Conservation (phyloP, 37 sponge, comb jelly and placozoan species). For the Chondrilla cf. caribensis region DNA sequence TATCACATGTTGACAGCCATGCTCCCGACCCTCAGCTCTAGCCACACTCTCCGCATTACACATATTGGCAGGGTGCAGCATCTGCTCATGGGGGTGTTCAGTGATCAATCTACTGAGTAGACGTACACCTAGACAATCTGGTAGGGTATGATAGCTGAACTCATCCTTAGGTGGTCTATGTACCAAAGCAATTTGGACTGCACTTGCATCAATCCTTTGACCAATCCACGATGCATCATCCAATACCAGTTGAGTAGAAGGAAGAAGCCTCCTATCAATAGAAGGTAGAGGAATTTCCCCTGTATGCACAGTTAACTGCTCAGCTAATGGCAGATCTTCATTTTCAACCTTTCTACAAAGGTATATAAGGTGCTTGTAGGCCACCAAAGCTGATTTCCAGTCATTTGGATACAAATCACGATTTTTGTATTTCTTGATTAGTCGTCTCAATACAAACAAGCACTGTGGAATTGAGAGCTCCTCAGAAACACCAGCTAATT, state of each 20-base stretch:
- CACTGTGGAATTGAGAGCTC: background rate
- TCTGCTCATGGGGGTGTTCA: background rate
- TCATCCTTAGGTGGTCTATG: conserved; percentile 14
- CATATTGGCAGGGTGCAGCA: background rate
- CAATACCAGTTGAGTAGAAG: background rate
- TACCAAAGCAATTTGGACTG: background rate
- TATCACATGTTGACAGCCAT: background rate
- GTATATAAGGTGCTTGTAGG: background rate
- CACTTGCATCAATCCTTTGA: background rate
- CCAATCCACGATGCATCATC: conserved; percentile 9
- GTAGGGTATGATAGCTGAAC: background rate
- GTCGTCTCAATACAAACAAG: background rate
- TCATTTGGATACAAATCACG: background rate
- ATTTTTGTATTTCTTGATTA: background rate
- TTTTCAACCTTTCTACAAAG: background rate
- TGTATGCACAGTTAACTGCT: background rate
- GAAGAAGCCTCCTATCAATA: background rate
- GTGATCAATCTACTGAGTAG: background rate
- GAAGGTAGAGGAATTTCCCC: background rate
- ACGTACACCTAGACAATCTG: conserved; percentile 5
- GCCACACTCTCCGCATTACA: conserved; percentile 16
- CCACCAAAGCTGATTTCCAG: background rate
- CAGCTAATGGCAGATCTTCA: background rate
- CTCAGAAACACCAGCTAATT: background rate
- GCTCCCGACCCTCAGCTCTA: background rate